Conservation (phyloP, 2,113 vertebrate species). For the Malaclemys terrapin region DNA sequence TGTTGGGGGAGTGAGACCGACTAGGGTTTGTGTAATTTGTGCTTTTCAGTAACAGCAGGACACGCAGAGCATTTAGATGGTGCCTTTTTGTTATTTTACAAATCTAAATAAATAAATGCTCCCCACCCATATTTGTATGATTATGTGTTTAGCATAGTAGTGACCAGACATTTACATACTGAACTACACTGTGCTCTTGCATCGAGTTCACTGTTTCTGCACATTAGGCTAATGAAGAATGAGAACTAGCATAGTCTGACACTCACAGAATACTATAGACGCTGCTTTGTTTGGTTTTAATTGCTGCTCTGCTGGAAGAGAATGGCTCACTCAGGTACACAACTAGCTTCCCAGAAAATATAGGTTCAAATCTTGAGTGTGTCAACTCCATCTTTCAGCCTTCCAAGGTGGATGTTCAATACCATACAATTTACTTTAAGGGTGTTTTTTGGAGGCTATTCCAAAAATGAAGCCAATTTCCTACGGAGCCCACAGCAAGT, state of each 20-base stretch:
- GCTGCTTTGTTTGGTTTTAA: background rate
- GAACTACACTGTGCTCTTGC: background rate
- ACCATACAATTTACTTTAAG: background rate
- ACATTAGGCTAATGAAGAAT: background rate
- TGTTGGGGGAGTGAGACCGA: background rate
- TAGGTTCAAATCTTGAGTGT: background rate
- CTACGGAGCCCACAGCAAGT: background rate
- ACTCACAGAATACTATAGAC: background rate
- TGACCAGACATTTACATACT: background rate
- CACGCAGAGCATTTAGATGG: background rate
- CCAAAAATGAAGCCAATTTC: background rate
- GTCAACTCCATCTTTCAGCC: background rate
- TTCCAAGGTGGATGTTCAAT: background rate
- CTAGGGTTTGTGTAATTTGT: background rate
- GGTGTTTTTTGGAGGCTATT: background rate
- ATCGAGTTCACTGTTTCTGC: background rate
- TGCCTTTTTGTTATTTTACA: background rate
- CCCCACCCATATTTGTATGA: background rate
- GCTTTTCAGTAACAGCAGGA: background rate
- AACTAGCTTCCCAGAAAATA: background rate
- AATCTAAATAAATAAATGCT: background rate
- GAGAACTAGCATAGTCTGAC: background rate
- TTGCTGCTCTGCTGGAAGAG: background rate
- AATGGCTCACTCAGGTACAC: background rate
- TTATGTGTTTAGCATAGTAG: background rate